A percentile compares a stretch with the other conserved stretches of the same genome.
These are phyloP conservation scores for Eupithecia inturbata DNA, from an alignment of 2,888 invertebrate genomes.

Conservation along the genomic window DNA sequence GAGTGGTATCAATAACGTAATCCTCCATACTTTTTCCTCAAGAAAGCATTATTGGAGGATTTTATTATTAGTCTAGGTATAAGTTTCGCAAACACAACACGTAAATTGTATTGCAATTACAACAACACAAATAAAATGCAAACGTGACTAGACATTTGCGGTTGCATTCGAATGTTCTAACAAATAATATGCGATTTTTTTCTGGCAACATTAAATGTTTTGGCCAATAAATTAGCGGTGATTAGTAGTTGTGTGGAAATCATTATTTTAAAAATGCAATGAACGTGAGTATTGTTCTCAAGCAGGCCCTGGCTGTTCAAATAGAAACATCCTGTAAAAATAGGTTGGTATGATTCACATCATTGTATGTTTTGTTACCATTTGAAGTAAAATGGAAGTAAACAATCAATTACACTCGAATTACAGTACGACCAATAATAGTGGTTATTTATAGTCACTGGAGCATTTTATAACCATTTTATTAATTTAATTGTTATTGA, in stretches of 20 bases:
- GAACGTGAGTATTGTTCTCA: conserved; percentile 20
- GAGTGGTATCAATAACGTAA: not conserved
- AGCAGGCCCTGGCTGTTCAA: not conserved
- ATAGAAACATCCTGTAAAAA: conserved; percentile 51
- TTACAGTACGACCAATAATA: conserved; percentile 75
- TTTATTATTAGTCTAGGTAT: too few relatives aligned
- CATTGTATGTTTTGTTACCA: conserved; percentile 74
- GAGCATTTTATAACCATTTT: conserved; percentile 79
- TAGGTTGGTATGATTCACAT: conserved; percentile 70
- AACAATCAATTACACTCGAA: conserved; percentile 80
- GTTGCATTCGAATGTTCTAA: conserved; percentile 41
- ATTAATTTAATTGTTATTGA: conserved; percentile 80
- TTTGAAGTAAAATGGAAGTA: conserved; percentile 79
- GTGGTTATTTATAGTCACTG: conserved; percentile 78
- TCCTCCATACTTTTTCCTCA: not conserved
- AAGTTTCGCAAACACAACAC: not conserved
- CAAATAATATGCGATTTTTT: conserved; percentile 38
- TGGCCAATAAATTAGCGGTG: conserved; percentile 35
- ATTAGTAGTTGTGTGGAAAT: conserved; percentile 31
- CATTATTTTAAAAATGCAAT: conserved; percentile 33
- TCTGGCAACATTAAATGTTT: conserved; percentile 40
- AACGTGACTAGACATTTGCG: conserved; percentile 43
- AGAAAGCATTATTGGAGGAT: too few relatives aligned
- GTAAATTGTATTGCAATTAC: conserved; percentile 33
- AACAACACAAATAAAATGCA: conserved; percentile 38